A percentile compares a stretch with the other conserved stretches of the same genome.
phyloP scores from a whole-genome alignment of 2,797 vertebrate species.

The Pseudopleuronectes americanus region DNA sequence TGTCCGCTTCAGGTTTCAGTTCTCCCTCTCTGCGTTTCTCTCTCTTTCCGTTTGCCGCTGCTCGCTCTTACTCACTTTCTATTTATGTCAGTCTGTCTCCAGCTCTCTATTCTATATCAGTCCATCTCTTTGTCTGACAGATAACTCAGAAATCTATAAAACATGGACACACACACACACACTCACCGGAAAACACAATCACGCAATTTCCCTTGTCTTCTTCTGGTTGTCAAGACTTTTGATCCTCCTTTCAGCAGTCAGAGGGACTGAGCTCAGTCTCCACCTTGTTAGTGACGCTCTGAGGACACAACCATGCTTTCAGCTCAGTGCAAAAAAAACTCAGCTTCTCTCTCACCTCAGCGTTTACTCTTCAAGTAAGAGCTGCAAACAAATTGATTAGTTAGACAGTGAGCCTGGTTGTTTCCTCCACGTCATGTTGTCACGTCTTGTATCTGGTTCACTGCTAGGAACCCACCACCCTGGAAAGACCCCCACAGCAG shows the following conservation, averaged over 20 bases:
- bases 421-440: neutral
- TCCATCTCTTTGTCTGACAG: conserved; percentile 17
- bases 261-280: conserved; percentile 17
- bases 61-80: conserved; percentile 9
- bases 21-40: neutral
- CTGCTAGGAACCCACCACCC: too few relatives aligned
- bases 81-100: conserved; percentile 12
- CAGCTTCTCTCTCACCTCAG: neutral
- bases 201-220: conserved; percentile 4
- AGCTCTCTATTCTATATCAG: neutral
- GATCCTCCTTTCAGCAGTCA: conserved; percentile 30
- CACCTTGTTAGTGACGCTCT: conserved; percentile 33
- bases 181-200: conserved; percentile 5
- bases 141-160: conserved; percentile 8
- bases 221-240: conserved; percentile 23
- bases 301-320: conserved; percentile 18
- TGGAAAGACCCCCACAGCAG: too few relatives aligned
- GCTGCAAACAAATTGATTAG: neutral
- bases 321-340: neutral
- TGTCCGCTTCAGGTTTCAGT: neutral
- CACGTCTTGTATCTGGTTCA: neutral
- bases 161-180: neutral
- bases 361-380: conserved; percentile 1
- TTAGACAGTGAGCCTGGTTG: neutral
- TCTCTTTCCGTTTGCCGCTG: conserved; percentile 4